Percentiles rank a stretch among this genome's conserved stretches.
These are phyloP conservation scores for Elysia crispata DNA, from an alignment of 2,888 invertebrate species.

Conservation along the genomic window DNA sequence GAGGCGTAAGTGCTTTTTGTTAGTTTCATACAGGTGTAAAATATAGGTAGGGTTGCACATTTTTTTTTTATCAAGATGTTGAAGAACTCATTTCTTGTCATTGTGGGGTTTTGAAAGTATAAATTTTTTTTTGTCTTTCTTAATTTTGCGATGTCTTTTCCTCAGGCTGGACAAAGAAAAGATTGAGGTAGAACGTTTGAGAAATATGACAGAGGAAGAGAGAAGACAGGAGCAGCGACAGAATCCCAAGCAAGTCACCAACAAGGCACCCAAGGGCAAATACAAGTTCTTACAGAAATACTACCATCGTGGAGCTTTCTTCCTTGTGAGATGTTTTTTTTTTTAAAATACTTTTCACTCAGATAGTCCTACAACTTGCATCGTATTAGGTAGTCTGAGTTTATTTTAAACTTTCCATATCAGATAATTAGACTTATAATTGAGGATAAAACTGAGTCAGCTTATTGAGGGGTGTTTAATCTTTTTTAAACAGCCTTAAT, in stretches of 20 bases:
- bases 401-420: too few relatives aligned
- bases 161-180: constrained; percentile 89
- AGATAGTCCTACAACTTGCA: too few relatives aligned
- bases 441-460: too few relatives aligned
- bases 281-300: constrained; percentile 99
- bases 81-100: background rate
- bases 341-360: too few relatives aligned
- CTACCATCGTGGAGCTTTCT: constrained; percentile 99
- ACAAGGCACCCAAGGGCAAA: constrained; percentile 87
- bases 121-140: background rate
- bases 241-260: constrained; percentile 95
- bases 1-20: constrained; percentile 85
- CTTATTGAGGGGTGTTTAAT: too few relatives aligned
- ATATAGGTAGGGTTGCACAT: too few relatives aligned
- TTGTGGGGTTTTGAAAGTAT: background rate
- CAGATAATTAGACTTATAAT: too few relatives aligned
- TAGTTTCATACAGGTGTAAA: background rate
- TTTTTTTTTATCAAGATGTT: too few relatives aligned
- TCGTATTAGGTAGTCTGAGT: too few relatives aligned
- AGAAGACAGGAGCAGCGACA: constrained; percentile 90
- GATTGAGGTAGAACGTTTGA: constrained; percentile 91
- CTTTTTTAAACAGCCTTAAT: too few relatives aligned
- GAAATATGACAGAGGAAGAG: constrained; percentile 97
- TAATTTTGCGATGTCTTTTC: background rate
- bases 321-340: constrained; percentile 83